Conservation (phyloP, 2,113 vertebrate species). For the Peucedramus taeniatus region DNA sequence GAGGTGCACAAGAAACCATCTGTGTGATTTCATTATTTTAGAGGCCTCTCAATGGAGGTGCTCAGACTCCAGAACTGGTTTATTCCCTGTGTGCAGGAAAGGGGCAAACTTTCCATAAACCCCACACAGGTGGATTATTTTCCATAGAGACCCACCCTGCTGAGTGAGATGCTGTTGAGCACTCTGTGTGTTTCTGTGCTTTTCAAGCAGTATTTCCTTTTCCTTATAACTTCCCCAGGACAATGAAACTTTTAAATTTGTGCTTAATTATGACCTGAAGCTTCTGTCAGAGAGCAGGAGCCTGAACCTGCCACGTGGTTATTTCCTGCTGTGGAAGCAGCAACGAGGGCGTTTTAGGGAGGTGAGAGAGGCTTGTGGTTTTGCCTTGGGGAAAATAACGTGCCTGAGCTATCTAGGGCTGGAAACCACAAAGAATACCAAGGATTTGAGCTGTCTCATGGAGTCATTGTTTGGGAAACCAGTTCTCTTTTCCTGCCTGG, state of each 20-base stretch:
- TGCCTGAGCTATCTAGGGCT: not conserved
- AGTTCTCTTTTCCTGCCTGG: not conserved
- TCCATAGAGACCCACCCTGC: not conserved
- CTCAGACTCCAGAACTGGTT: not conserved
- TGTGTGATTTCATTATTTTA: accelerated
- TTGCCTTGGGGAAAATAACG: not conserved
- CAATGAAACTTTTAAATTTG: not conserved
- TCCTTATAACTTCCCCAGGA: not conserved
- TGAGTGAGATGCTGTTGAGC: not conserved
- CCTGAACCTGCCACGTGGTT: not conserved
- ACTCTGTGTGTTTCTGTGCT: not conserved
- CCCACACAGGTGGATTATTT: not conserved
- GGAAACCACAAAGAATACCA: not conserved
- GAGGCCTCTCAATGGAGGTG: not conserved
- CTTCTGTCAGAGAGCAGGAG: not conserved
- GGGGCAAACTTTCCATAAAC: not conserved
- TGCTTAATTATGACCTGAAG: not conserved
- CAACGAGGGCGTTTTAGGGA: not conserved
- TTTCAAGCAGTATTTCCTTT: not conserved
- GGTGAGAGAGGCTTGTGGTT: not conserved
- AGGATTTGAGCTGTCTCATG: not conserved
- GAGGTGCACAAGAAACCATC: not conserved
- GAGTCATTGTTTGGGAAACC: not conserved
- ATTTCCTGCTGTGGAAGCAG: not conserved
- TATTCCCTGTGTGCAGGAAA: accelerated